Evolutionary conservation across 2,888 invertebrate species (phyloP).

Genomic region (Lithophane ornitopus): DNA sequence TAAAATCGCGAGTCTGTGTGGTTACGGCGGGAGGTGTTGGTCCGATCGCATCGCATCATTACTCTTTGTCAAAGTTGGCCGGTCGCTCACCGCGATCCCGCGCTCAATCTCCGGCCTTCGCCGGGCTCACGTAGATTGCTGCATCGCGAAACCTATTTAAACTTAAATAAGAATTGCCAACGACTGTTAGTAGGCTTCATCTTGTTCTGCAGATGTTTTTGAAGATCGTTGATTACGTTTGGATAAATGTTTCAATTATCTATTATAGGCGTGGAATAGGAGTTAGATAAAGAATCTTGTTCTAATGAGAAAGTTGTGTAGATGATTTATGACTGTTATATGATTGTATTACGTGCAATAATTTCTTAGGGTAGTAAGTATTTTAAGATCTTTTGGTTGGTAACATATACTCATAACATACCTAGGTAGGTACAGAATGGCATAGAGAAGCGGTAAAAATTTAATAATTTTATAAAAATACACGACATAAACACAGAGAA

Average conservation of each 20-base stretch:
- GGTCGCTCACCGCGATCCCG: constrained; percentile 71
- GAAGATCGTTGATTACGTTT: constrained; percentile 31
- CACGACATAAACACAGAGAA: too few relatives aligned
- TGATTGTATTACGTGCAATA: constrained; percentile 11
- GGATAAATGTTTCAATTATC: constrained; percentile 34
- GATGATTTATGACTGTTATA: constrained; percentile 28
- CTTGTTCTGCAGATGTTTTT: constrained; percentile 22
- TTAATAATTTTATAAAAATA: too few relatives aligned
- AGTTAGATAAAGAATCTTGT: constrained; percentile 32
- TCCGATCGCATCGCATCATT: constrained; percentile 74
- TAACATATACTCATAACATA: too few relatives aligned
- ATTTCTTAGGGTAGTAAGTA: background rate
- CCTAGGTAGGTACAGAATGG: background rate
- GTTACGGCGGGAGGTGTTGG: constrained; percentile 65
- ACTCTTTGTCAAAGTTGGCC: constrained; percentile 81
- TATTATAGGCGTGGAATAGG: constrained; percentile 9
- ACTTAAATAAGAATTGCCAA: constrained; percentile 78
- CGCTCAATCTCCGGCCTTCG: constrained; percentile 78
- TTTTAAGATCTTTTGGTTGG: background rate
- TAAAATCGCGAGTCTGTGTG: constrained; percentile 32
- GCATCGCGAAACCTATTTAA: constrained; percentile 79
- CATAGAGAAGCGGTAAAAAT: background rate
- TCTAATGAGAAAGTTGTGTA: constrained; percentile 29
- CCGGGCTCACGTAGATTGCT: constrained; percentile 70
- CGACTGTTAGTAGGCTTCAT: constrained; percentile 52